phyloP scores from a whole-genome alignment of 2,797 vertebrate genomes.

The Crenichthys baileyi region DNA sequence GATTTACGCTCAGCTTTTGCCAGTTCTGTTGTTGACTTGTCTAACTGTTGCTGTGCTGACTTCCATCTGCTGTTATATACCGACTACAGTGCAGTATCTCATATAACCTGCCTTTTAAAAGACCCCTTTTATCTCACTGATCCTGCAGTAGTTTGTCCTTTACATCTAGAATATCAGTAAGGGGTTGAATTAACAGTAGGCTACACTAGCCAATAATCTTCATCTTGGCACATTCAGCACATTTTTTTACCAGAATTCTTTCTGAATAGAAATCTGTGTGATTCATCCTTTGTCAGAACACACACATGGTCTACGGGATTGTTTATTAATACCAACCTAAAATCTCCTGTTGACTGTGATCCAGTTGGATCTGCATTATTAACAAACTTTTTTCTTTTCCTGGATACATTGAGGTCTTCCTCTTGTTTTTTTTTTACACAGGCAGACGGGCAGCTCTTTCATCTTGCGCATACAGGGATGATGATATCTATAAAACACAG shows the following conservation, averaged over 20 bases:
- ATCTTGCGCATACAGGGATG: no score
- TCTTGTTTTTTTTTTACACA: background rate
- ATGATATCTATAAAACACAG: conserved; percentile 5
- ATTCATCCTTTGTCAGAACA: background rate
- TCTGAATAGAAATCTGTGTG: background rate
- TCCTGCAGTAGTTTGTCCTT: background rate
- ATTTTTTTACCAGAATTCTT: background rate
- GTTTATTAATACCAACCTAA: background rate
- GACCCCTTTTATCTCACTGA: background rate
- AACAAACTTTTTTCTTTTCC: background rate
- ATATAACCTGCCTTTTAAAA: no score
- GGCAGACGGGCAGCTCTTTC: background rate
- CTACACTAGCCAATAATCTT: background rate
- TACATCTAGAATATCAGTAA: background rate
- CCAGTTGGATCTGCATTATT: background rate
- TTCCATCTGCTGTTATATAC: background rate
- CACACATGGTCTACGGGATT: background rate
- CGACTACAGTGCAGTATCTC: background rate
- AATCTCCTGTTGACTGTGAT: background rate
- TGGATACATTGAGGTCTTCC: background rate
- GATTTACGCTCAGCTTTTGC: background rate
- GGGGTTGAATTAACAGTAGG: background rate
- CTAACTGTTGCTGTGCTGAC: background rate
- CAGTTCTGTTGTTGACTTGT: background rate
- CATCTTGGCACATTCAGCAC: background rate